Evolutionary conservation across 2,113 vertebrate genomes (phyloP).

Genomic region (Oryzias melastigma): DNA sequence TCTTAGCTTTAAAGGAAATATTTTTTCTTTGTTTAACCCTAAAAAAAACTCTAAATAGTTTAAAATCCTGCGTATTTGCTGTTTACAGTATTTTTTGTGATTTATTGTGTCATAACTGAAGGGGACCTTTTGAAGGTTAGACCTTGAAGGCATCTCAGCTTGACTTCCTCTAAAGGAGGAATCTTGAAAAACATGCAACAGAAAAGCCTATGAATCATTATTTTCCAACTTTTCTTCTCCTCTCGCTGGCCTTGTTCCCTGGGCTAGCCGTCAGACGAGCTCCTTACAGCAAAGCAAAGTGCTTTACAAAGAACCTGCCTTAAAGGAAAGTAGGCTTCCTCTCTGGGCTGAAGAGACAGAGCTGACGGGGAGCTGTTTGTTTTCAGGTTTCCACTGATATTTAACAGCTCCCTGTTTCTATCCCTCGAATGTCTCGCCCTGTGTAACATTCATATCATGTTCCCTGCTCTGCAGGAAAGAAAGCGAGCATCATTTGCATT

Average conservation of each 20-base stretch:
- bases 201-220: slow-evolving; percentile 24
- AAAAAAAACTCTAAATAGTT: slow-evolving; percentile 28
- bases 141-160: slow-evolving; percentile 51
- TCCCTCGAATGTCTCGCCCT: slow-evolving; percentile 17
- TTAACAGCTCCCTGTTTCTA: slow-evolving; percentile 49
- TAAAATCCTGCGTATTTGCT: slow-evolving; percentile 11
- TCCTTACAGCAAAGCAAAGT: slow-evolving; percentile 42
- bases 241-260: slow-evolving; percentile 25
- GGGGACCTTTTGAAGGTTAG: slow-evolving; percentile 47
- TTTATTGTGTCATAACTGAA: slow-evolving; percentile 31
- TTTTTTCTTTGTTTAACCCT: slow-evolving; percentile 1
- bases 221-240: slow-evolving; percentile 13
- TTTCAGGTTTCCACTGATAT: slow-evolving; percentile 54
- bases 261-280: slow-evolving; percentile 26
- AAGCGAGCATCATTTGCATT: slow-evolving; percentile 42
- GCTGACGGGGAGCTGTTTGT: slow-evolving; percentile 54
- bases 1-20: too few species aligned
- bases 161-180: slow-evolving; percentile 36
- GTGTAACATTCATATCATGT: slow-evolving; percentile 15
- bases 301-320: slow-evolving; percentile 49
- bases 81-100: slow-evolving; percentile 14
- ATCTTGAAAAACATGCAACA: slow-evolving; percentile 47
- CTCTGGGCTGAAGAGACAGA: slow-evolving; percentile 22
- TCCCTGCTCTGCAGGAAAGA: slow-evolving; percentile 12
- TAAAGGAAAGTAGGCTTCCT: slow-evolving; percentile 33